Percentiles rank a stretch among this genome's conserved stretches.
phyloP scores from a whole-genome alignment of 2,797 vertebrate species.

The Rhinoraja longicauda region DNA sequence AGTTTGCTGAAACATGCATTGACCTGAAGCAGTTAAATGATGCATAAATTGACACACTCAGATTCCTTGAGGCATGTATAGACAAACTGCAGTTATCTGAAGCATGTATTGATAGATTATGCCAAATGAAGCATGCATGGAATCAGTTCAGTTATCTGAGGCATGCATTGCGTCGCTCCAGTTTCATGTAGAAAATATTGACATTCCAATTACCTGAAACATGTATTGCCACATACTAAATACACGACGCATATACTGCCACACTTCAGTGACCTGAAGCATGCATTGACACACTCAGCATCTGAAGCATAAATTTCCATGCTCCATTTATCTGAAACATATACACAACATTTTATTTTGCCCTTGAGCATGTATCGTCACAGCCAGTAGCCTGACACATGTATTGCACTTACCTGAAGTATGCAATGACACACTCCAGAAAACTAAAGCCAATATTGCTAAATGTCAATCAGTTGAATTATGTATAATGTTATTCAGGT shows the following conservation, averaged over 20 bases:
- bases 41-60: not conserved
- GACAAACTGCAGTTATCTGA: not conserved
- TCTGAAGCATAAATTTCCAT: not conserved
- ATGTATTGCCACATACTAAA: not conserved
- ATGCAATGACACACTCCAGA: not conserved
- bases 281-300: no score
- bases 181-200: not conserved
- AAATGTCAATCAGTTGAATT: not conserved
- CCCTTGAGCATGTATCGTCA: not conserved
- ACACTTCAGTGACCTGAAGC: not conserved
- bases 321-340: not conserved
- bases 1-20: not conserved
- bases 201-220: not conserved
- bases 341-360: not conserved
- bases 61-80: not conserved
- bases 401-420: not conserved
- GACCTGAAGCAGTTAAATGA: not conserved
- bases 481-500: not conserved
- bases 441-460: not conserved
- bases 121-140: not conserved
- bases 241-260: not conserved
- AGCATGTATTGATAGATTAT: not conserved
- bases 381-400: not conserved
- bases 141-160: not conserved
- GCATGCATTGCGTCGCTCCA: not conserved